Base-by-base conservation (phyloP, 2,797 vertebrate species). In the Graptemys geographica region DNA sequence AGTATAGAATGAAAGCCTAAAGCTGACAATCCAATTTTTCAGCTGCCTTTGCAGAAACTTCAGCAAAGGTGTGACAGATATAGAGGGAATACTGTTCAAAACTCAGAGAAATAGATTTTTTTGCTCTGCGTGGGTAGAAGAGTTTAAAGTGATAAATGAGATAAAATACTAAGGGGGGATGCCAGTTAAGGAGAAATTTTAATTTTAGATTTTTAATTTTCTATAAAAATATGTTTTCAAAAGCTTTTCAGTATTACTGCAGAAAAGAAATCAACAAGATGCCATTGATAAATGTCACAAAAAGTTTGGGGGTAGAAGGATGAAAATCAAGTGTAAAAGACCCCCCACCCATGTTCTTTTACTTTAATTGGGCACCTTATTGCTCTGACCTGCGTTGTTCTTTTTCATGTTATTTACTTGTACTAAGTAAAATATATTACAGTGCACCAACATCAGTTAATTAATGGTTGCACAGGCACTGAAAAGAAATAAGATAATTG, bases 51-150 rank as follows among this genome's bases (percentile, higher is more conserved):
- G 95, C 97, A 97, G 98, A 97, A 96, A 98, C 97, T 98, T 95
- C 95, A 95, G 95, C 52, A 92, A 94, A 97, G 23, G 84, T 74
- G 97, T 97, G 97, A 98, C 97, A 98, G 97, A 98, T 97, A 98
- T 94, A 97, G 98, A 98, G 95, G 96, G 98, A 94, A 84, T 98
- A 95, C 96, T 98, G 97, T 98, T 98, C 97, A 98, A 98, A 98
- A 97, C 96, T 97, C 92, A 98, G 96, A 98, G 97, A 97, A 98
- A 98, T 98, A 98, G 98, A 98, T 98, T 98, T 62, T 98, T 97
- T 97, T 97, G 96, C 94, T 97, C 92, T 93, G 94, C 95, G 93
- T 95, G 83, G 96, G 97, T 97, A 76, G 89, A 83, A 97, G 97
- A 97, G 94, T 96, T 95, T 97, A 96, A 97, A 84, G 90, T 98